A percentile compares a stretch with the other conserved stretches of the same genome.
Conservation (phyloP, 2,797 vertebrate species). For the Gallirallus australis region DNA sequence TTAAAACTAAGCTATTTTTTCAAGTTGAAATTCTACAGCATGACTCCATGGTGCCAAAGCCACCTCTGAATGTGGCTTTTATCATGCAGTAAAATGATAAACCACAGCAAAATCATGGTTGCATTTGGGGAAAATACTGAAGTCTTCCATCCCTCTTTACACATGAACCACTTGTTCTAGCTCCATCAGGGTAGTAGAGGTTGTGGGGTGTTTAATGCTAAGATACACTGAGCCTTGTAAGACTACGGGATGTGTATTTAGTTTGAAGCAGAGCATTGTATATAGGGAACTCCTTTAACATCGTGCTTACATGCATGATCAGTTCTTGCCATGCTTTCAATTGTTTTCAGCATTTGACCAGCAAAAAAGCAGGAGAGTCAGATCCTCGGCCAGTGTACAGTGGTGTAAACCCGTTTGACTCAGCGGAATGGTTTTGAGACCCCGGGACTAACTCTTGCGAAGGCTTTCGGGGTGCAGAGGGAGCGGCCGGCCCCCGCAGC, state of each 20-base stretch:
- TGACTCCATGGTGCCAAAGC: neutral
- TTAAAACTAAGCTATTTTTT: neutral
- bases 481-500: accelerated
- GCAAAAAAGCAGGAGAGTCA: neutral
- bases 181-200: neutral
- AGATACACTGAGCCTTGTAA: neutral
- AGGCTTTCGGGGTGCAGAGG: neutral
- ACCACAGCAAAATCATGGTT: neutral
- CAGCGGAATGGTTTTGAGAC: neutral
- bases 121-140: neutral
- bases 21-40: neutral
- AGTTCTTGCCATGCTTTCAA: neutral
- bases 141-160: neutral
- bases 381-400: accelerated
- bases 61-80: neutral
- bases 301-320: neutral
- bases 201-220: neutral
- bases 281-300: neutral
- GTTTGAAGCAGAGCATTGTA: neutral
- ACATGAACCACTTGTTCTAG: neutral
- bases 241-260: accelerated
- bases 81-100: neutral
- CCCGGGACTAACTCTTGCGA: neutral
- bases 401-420: neutral
- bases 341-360: neutral